phyloP scores from a whole-genome alignment of 2,888 invertebrate species.

The Hemithea aestivaria region DNA sequence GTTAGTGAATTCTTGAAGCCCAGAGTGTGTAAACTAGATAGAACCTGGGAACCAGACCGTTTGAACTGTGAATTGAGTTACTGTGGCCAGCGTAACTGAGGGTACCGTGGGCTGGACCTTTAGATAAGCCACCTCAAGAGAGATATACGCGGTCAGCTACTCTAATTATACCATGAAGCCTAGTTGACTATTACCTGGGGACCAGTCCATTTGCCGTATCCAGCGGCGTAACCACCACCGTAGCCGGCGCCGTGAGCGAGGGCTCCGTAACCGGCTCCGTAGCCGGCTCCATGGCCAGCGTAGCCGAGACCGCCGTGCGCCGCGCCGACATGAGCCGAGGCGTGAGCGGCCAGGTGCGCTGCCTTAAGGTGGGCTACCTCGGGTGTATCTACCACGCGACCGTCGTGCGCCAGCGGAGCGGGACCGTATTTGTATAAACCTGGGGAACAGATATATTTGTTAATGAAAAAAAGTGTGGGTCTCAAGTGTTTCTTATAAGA shows the following conservation, averaged over 20 bases:
- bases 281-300: conserved; percentile 39
- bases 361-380: conserved; percentile 80
- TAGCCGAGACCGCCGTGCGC: conserved; percentile 40
- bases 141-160: too few species aligned
- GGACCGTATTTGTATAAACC: conserved; percentile 74
- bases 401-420: conserved; percentile 72
- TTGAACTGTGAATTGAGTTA: too few species aligned
- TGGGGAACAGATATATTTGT: conserved; percentile 30
- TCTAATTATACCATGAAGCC: too few species aligned
- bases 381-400: conserved; percentile 73
- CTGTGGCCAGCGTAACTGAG: too few species aligned
- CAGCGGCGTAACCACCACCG: conserved; percentile 52
- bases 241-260: conserved; percentile 36
- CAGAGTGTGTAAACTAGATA: too few species aligned
- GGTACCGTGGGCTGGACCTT: too few species aligned
- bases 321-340: conserved; percentile 54
- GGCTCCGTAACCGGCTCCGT: conserved; percentile 37
- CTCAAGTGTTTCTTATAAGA: too few species aligned
- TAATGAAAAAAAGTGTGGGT: background rate
- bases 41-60: too few species aligned
- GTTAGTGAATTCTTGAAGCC: too few species aligned
- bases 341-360: conserved; percentile 73
- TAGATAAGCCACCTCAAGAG: too few species aligned
- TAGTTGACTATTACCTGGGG: conserved; percentile 43
- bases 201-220: conserved; percentile 71